A percentile compares a stretch with the other conserved stretches of the same genome.
Conservation (phyloP, 2,888 invertebrate species). For the Ypsolopha sequella region DNA sequence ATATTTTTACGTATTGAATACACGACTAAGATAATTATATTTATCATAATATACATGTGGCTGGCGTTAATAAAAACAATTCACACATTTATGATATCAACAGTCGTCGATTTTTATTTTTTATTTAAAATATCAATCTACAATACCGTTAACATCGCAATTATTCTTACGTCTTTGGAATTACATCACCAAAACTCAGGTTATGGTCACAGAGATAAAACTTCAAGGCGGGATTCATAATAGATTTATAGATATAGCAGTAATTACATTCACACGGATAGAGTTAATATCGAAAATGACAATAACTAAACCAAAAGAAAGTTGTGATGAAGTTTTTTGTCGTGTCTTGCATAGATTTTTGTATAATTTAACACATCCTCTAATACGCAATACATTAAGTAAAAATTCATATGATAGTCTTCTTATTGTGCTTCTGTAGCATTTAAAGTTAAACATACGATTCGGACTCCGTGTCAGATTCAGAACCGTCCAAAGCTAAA, state of each 20-base stretch:
- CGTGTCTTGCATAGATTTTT: constrained; percentile 2
- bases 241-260: not conserved
- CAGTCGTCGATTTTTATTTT: not conserved
- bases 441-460: constrained; percentile 54
- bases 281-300: not conserved
- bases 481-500: constrained; percentile 55
- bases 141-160: constrained; percentile 48
- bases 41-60: constrained; percentile 9
- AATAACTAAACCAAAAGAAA: not conserved
- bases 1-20: constrained; percentile 22
- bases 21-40: constrained; percentile 12
- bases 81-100: constrained; percentile 6
- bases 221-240: constrained; percentile 53
- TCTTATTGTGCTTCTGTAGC: constrained; percentile 16
- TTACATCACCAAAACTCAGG: constrained; percentile 67
- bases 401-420: not conserved
- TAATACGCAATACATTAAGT: not conserved
- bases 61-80: constrained; percentile 12
- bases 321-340: not conserved
- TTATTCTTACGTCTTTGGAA: constrained; percentile 69
- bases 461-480: constrained; percentile 65
- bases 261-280: not conserved
- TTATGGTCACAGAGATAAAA: constrained; percentile 62
- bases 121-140: constrained; percentile 23
- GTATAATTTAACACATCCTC: not conserved